Conservation (phyloP, 2,888 invertebrate species). For the Drosophila yooni region DNA sequence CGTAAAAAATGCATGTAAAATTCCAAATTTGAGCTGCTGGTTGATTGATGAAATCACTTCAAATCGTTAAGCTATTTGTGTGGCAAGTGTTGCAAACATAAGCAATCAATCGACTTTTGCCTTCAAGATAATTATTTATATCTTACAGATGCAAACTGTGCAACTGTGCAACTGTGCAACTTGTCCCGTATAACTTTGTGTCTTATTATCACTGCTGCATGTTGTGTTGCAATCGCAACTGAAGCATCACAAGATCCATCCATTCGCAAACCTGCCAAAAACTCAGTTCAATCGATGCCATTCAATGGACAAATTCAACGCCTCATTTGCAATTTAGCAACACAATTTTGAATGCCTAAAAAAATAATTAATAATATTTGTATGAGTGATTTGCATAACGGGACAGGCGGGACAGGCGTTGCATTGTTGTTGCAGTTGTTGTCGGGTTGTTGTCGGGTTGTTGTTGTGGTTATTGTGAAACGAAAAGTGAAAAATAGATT, state of each 20-base stretch:
- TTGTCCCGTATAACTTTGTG: too few relatives aligned
- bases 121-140: too few relatives aligned
- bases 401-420: background rate
- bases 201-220: too few relatives aligned
- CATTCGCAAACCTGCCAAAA: too few relatives aligned
- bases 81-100: background rate
- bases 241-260: too few relatives aligned
- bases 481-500: slow-evolving; percentile 31
- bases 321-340: too few relatives aligned
- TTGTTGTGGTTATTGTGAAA: slow-evolving; percentile 1
- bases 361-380: slow-evolving; percentile 23
- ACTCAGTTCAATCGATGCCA: too few relatives aligned
- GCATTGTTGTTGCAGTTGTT: background rate
- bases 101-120: background rate
- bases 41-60: slow-evolving; percentile 9
- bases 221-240: too few relatives aligned
- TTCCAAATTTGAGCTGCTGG: background rate
- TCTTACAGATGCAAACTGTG: too few relatives aligned
- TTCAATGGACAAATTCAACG: too few relatives aligned
- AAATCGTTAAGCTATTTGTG: slow-evolving; percentile 17
- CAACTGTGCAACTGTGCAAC: too few relatives aligned
- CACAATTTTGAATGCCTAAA: too few relatives aligned
- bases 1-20: slow-evolving; percentile 25
- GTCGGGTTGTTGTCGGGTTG: slow-evolving; percentile 6
- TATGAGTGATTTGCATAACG: slow-evolving; percentile 38